These are phyloP conservation scores for Hiodon alosoides DNA, from an alignment of 2,113 vertebrate genomes.

Conservation along the genomic window DNA sequence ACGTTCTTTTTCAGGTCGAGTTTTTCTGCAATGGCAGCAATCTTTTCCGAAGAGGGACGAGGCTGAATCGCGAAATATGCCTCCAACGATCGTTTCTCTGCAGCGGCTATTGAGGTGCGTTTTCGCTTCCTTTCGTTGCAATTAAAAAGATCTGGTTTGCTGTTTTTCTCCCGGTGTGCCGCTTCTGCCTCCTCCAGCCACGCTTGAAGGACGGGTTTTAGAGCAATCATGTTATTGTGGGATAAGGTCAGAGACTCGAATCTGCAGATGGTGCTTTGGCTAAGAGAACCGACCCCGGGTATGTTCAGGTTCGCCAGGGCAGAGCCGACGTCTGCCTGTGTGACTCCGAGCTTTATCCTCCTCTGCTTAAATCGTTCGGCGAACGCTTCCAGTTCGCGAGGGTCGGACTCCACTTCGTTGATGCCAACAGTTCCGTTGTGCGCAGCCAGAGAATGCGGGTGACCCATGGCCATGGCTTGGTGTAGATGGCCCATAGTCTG, in stretches of 20 bases:
- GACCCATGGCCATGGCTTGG: slow-evolving; percentile 78
- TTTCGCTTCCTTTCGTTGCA: slow-evolving; percentile 78
- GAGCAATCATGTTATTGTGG: slow-evolving; percentile 92
- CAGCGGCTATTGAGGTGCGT: slow-evolving; percentile 87
- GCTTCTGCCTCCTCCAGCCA: slow-evolving; percentile 90
- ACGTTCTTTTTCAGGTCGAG: slow-evolving; percentile 92
- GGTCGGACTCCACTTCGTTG: slow-evolving; percentile 82
- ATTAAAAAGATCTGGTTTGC: slow-evolving; percentile 75
- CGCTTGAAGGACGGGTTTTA: slow-evolving; percentile 84
- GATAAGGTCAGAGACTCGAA: slow-evolving; percentile 90
- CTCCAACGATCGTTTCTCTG: slow-evolving; percentile 87
- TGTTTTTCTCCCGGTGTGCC: slow-evolving; percentile 73
- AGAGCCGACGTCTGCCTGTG: slow-evolving; percentile 84
- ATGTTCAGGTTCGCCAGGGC: slow-evolving; percentile 86
- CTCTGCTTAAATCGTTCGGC: slow-evolving; percentile 87
- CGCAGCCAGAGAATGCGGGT: slow-evolving; percentile 69
- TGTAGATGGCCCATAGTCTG: slow-evolving; percentile 79
- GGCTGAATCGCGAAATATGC: slow-evolving; percentile 91
- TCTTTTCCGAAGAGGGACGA: slow-evolving; percentile 85
- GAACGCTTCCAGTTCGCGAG: slow-evolving; percentile 84
- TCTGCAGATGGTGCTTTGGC: slow-evolving; percentile 93
- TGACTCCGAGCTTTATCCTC: slow-evolving; percentile 85
- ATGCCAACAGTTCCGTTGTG: slow-evolving; percentile 74
- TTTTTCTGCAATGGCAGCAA: slow-evolving; percentile 86
- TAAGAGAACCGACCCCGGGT: slow-evolving; percentile 85